A percentile compares a stretch with the other conserved stretches of the same genome.
phyloP scores from a whole-genome alignment of 2,113 vertebrate genomes.

The Edolisoma coerulescens region DNA sequence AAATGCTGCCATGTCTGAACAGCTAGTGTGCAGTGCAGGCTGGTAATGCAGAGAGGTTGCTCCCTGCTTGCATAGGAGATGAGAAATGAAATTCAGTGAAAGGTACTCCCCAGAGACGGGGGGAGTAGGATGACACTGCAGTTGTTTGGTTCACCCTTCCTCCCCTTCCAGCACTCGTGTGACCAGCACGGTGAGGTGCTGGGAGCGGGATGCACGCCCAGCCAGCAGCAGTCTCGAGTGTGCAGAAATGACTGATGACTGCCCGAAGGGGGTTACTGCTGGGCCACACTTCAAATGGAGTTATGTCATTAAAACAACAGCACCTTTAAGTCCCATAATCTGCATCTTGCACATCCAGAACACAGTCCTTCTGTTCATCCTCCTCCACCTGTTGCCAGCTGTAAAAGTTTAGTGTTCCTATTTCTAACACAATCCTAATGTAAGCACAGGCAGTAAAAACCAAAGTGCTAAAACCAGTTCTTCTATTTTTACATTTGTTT shows the following conservation, averaged over 20 bases:
- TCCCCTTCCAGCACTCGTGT: accelerated
- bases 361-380: background rate
- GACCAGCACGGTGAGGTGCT: background rate
- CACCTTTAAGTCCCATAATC: background rate
- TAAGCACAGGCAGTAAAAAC: background rate
- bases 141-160: background rate
- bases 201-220: accelerated
- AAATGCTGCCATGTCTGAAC: background rate
- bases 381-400: constrained; percentile 1
- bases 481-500: constrained; percentile 15
- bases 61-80: background rate
- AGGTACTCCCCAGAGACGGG: background rate
- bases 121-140: background rate
- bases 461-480: background rate
- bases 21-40: background rate
- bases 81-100: background rate
- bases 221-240: background rate
- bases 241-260: background rate
- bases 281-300: background rate
- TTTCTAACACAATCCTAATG: background rate
- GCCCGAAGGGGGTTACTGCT: background rate
- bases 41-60: background rate
- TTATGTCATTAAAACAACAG: background rate
- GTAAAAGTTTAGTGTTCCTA: background rate
- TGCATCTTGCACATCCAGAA: background rate